Evolutionary conservation across 53 echinoderm and acorn worm genomes (phyloP), one percentile per base, ranked within the genome.

Genomic region (Holothuria leucospilota): DNA sequence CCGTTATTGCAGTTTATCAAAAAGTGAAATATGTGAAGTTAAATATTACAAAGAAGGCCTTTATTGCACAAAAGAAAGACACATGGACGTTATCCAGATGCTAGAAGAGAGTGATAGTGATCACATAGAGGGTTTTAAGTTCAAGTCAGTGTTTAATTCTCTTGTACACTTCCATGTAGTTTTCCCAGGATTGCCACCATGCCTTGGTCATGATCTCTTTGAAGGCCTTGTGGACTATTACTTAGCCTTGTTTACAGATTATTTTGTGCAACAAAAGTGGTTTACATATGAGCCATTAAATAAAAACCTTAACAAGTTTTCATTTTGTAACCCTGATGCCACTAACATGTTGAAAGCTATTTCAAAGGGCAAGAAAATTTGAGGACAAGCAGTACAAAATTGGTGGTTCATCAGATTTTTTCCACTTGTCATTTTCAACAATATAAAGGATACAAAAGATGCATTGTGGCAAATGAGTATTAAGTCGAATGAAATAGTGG

Each of bases 341-440:
- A 60, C 41, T n/a, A 64, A 90, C 62, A 77, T 26, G 67, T 67
- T 82, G 67, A 59, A 23, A 29, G 13, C 34, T 27, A 77, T 72
- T 14, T 30, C 26, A 51, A 80, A 85, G 60, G 87, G 89, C 15
- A 65, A 90, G 29, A 90, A 84, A 75, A 52, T 93, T 25, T 87
- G 87, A 53, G 93, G 93, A 40, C 90, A 93, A 26, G 90, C 93
- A 41, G 93, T 90, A 41, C 84, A 93, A 51, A 93, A 90, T 77
- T 90, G 93, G 93, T 85, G 62, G 12, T 93, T 90, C 30, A 68
- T 93, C 41, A 75, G 87, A 39, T 87, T 88, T 61, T 90, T 93
- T 30, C 93, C 90, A 4, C 52, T 93, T 62, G n/a, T 93, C 26
- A 84, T 90, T 30, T 87, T 72, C 69, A 46, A 29, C 27, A 28